A percentile compares a stretch with the other conserved stretches of the same genome.
phyloP scores from a whole-genome alignment of 2,113 vertebrate genomes.

The Monarcha castaneiventris region DNA sequence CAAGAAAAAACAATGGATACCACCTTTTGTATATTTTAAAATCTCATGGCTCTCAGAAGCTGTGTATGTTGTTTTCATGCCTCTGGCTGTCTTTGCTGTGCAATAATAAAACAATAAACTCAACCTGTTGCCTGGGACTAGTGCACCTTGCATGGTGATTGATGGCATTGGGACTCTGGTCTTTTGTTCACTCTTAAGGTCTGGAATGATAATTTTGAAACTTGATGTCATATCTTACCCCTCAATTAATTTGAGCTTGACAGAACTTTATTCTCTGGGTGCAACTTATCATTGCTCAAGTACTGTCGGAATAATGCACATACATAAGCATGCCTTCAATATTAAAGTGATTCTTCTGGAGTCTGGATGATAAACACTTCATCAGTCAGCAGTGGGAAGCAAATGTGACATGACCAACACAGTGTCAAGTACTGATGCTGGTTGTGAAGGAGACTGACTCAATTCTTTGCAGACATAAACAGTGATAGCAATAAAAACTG shows the following conservation, averaged over 20 bases:
- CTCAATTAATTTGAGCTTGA: conserved; percentile 6
- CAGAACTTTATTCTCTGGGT: not conserved
- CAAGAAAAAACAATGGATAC: not conserved
- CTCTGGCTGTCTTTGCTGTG: not conserved
- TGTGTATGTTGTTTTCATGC: not conserved
- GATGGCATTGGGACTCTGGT: not conserved
- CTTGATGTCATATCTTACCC: not conserved
- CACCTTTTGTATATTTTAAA: not conserved
- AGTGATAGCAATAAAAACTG: not conserved
- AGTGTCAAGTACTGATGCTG: not conserved
- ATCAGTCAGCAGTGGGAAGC: not conserved
- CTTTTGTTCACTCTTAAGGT: not conserved
- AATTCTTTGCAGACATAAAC: not conserved
- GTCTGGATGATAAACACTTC: not conserved
- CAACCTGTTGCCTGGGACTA: not conserved
- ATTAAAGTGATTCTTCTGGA: not conserved
- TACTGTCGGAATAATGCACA: not conserved
- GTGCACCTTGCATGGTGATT: not conserved
- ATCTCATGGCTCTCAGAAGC: not conserved
- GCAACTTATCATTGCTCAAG: not conserved
- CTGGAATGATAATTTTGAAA: conserved; percentile 1
- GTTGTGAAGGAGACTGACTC: not conserved
- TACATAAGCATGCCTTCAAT: not conserved
- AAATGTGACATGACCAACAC: not conserved
- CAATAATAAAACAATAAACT: not conserved